Conservation (phyloP, 2,113 vertebrate species). For the Megalops atlanticus region DNA sequence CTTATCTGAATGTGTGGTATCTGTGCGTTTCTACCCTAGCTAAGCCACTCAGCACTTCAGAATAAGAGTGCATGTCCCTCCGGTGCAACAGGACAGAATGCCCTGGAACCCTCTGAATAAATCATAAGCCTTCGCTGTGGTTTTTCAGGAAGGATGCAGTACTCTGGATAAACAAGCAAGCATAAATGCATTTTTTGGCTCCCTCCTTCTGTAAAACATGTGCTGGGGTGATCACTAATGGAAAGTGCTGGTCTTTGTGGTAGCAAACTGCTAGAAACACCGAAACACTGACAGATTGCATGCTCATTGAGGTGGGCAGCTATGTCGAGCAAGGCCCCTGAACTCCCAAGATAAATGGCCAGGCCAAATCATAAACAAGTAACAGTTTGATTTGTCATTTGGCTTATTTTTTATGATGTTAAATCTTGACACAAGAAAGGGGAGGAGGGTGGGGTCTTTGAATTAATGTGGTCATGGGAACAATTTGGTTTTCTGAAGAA, state of each 20-base stretch:
- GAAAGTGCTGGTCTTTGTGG: slow-evolving; percentile 36
- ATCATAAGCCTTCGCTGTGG: slow-evolving; percentile 54
- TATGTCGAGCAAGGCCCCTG: slow-evolving; percentile 38
- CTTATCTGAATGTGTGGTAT: slow-evolving; percentile 45
- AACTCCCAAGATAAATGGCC: slow-evolving; percentile 38
- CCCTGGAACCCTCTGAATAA: slow-evolving; percentile 59
- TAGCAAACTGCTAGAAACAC: slow-evolving; percentile 39
- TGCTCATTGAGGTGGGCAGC: slow-evolving; percentile 45
- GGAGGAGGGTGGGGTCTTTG: not conserved
- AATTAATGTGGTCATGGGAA: not conserved
- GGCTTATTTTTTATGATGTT: not conserved
- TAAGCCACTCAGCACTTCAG: slow-evolving; percentile 54
- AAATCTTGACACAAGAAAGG: not conserved
- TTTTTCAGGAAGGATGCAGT: slow-evolving; percentile 28
- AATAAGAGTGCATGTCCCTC: slow-evolving; percentile 57
- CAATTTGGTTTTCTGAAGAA: not conserved
- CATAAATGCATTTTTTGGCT: slow-evolving; percentile 23
- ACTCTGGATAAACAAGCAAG: slow-evolving; percentile 45
- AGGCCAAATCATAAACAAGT: slow-evolving; percentile 33
- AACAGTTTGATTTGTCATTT: not conserved
- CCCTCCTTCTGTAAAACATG: slow-evolving; percentile 24
- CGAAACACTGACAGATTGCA: slow-evolving; percentile 50
- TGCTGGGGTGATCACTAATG: slow-evolving; percentile 34
- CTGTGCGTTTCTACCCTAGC: no score
- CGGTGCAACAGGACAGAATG: slow-evolving; percentile 59